phyloP scores from a whole-genome alignment of 2,888 invertebrate species.

The Hypomecis atomaria region DNA sequence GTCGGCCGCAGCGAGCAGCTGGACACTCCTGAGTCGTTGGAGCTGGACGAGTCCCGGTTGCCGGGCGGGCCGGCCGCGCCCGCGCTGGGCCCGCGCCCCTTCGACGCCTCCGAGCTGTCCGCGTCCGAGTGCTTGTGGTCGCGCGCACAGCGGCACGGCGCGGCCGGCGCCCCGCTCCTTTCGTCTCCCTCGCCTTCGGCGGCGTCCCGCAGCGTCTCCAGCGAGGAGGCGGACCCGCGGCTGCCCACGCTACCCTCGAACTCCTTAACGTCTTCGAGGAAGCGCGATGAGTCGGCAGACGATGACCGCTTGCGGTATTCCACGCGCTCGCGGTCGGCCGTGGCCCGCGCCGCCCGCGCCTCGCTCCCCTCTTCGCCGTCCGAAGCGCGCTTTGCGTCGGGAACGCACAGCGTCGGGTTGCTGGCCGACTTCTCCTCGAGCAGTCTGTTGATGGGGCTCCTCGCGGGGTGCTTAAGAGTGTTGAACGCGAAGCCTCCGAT shows the following conservation, averaged over 20 bases:
- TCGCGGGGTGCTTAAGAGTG: conserved; percentile 67
- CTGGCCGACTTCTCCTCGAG: conserved; percentile 87
- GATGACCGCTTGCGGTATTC: conserved; percentile 86
- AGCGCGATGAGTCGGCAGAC: conserved; percentile 90
- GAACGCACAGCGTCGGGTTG: conserved; percentile 86
- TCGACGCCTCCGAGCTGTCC: conserved; percentile 72
- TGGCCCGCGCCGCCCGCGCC: conserved; percentile 31
- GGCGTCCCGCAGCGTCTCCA: conserved; percentile 76
- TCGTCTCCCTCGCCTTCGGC: conserved; percentile 54
- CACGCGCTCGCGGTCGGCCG: conserved; percentile 45
- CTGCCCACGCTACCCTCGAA: conserved; percentile 73
- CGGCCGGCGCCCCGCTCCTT: conserved; percentile 59
- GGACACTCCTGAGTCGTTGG: conserved; percentile 92
- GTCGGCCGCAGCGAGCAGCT: conserved; percentile 86
- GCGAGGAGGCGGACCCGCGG: conserved; percentile 75
- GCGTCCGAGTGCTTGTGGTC: conserved; percentile 70
- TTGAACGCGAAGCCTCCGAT: conserved; percentile 79
- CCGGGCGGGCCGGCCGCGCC: conserved; percentile 86
- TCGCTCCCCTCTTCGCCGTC: conserved; percentile 28
- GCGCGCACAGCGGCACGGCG: conserved; percentile 66
- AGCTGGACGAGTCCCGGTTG: conserved; percentile 91
- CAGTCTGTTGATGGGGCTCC: conserved; percentile 59
- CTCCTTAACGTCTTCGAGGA: conserved; percentile 86
- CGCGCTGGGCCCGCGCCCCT: conserved; percentile 49
- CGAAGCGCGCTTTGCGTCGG: conserved; percentile 44